Evolutionary conservation across 2,797 vertebrate genomes (phyloP).

Genomic region (Pelobates cultripes): DNA sequence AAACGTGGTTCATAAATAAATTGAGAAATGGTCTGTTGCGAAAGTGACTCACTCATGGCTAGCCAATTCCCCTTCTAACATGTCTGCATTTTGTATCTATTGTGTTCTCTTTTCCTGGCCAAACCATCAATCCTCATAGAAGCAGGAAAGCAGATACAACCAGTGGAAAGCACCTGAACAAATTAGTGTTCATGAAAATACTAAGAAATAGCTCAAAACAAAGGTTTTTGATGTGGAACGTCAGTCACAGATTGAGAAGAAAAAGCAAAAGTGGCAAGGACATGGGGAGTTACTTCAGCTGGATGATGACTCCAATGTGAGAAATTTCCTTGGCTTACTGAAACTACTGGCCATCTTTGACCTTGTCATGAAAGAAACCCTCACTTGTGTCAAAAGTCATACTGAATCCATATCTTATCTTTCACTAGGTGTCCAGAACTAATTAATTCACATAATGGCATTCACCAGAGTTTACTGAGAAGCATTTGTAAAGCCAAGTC

Average conservation of each 20-base stretch:
- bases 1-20: not conserved
- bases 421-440: not conserved
- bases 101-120: not conserved
- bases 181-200: not conserved
- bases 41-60: slow-evolving; percentile 2
- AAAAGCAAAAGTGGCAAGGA: not conserved
- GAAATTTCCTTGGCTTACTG: not conserved
- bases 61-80: not conserved
- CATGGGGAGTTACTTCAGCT: slow-evolving; percentile 4
- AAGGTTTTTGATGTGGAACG: not conserved
- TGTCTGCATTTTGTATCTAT: not conserved
- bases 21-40: not conserved
- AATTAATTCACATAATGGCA: not conserved
- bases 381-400: no score
- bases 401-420: no score
- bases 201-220: not conserved
- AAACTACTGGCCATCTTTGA: not conserved
- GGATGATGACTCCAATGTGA: slow-evolving; percentile 1
- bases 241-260: slow-evolving; percentile 10
- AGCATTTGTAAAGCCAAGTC: slow-evolving; percentile 6
- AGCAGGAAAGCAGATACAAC: not conserved
- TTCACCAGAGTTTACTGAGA: not conserved
- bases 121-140: not conserved
- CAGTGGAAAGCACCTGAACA: slow-evolving; percentile 10
- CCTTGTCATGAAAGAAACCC: no score